phyloP scores from a whole-genome alignment of 2,797 vertebrate species.

The Eutrigla gurnardus region DNA sequence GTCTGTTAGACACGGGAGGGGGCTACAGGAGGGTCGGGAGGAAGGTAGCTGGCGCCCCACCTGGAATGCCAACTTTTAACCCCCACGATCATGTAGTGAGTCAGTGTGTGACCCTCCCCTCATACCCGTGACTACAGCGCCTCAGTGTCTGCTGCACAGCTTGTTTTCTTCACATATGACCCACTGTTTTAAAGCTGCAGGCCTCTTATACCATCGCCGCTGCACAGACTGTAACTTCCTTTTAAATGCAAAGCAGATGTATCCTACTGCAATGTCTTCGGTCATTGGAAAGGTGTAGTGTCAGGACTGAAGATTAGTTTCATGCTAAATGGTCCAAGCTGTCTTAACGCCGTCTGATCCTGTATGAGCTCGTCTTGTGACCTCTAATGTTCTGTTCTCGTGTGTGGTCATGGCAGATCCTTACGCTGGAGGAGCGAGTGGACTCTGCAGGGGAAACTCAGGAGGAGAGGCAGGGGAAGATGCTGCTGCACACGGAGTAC shows the following conservation, averaged over 20 bases:
- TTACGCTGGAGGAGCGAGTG: conserved; percentile 94
- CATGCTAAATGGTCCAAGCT: conserved; percentile 7
- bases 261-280: neutral
- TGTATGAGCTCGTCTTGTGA: conserved; percentile 27
- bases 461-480: conserved; percentile 98
- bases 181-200: conserved; percentile 18
- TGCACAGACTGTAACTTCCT: neutral
- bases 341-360: conserved; percentile 13
- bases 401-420: conserved; percentile 85
- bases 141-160: conserved; percentile 43
- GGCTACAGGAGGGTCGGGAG: conserved; percentile 15
- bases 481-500: conserved; percentile 98
- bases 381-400: conserved; percentile 44
- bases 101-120: conserved; percentile 37
- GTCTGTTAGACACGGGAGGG: conserved; percentile 43
- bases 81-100: conserved; percentile 46
- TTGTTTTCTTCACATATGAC: conserved; percentile 48
- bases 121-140: conserved; percentile 36
- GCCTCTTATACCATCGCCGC: neutral
- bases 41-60: conserved; percentile 52
- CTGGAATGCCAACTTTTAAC: conserved; percentile 72
- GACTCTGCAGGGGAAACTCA: conserved; percentile 94
- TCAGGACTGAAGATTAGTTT: conserved; percentile 11
- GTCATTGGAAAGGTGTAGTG: conserved; percentile 19
- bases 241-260: conserved; percentile 11